A percentile compares a stretch with the other conserved stretches of the same genome.
Evolutionary conservation across 2,888 invertebrate genomes (phyloP).

Genomic region (Cheiracanthium punctorium): DNA sequence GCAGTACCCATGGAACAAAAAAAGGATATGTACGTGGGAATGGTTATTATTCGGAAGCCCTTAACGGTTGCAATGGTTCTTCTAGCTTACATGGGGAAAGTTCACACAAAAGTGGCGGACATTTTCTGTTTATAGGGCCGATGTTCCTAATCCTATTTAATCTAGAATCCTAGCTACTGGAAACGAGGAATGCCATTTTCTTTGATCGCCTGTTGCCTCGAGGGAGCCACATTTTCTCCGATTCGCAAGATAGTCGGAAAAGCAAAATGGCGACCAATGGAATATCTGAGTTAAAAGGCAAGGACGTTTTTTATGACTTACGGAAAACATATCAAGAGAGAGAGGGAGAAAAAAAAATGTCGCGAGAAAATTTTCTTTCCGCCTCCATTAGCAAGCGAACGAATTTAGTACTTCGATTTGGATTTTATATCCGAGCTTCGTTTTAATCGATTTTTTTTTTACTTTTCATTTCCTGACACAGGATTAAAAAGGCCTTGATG

Average conservation of each 20-base stretch:
- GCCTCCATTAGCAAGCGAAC: background rate
- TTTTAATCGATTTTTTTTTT: constrained; percentile 2
- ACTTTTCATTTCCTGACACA: background rate
- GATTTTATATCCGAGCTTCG: background rate
- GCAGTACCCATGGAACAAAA: background rate
- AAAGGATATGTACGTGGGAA: background rate
- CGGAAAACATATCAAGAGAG: constrained; percentile 28
- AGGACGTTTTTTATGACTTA: constrained; percentile 48
- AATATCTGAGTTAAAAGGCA: constrained; percentile 4
- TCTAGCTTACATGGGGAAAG: background rate
- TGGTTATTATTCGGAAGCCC: constrained; percentile 15
- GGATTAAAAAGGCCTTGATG: constrained; percentile 24
- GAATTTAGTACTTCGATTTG: background rate
- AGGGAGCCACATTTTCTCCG: constrained; percentile 35
- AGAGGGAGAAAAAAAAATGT: background rate
- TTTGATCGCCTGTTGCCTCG: constrained; percentile 17
- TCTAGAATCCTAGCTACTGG: constrained; percentile 41
- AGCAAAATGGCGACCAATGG: constrained; percentile 23
- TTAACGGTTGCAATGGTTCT: background rate
- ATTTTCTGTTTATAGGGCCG: constrained; percentile 44
- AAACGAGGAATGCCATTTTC: constrained; percentile 26
- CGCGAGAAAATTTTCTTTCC: background rate
- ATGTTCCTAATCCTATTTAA: constrained; percentile 61
- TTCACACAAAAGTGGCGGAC: constrained; percentile 19
- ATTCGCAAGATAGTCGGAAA: constrained; percentile 29